These are phyloP conservation scores for Synodontis membranacea DNA, from an alignment of 2,113 vertebrate genomes.

Conservation along the genomic window DNA sequence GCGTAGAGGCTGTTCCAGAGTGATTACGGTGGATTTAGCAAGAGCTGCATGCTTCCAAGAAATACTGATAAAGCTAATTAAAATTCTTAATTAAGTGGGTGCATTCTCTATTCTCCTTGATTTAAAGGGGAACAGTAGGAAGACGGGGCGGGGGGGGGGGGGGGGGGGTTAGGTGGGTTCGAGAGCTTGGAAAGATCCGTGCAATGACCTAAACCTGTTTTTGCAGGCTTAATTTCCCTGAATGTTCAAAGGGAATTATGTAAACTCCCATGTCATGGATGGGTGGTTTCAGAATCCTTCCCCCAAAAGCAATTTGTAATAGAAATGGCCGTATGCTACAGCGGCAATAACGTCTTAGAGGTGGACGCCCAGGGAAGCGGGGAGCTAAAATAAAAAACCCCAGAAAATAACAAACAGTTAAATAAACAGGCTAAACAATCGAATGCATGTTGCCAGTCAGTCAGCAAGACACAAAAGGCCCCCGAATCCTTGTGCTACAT, in stretches of 20 bases:
- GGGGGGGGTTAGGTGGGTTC: not conserved
- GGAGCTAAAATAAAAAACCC: not conserved
- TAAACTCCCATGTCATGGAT: slow-evolving; percentile 37
- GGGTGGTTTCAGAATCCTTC: not conserved
- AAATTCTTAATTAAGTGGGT: slow-evolving; percentile 76
- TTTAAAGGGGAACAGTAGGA: slow-evolving; percentile 57
- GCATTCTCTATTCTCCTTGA: slow-evolving; percentile 68
- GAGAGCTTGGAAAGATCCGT: not conserved
- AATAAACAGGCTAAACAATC: not conserved
- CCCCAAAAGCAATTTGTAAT: slow-evolving; percentile 19
- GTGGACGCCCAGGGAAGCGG: slow-evolving; percentile 29
- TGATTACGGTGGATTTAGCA: slow-evolving; percentile 55
- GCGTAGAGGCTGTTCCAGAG: slow-evolving; percentile 9
- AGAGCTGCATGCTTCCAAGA: slow-evolving; percentile 48
- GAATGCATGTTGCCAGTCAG: slow-evolving; percentile 23
- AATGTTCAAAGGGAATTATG: slow-evolving; percentile 61
- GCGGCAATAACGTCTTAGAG: slow-evolving; percentile 4
- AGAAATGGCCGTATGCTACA: not conserved
- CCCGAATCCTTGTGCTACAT: slow-evolving; percentile 52
- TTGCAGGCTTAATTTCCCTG: not conserved
- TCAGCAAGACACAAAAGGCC: slow-evolving; percentile 46
- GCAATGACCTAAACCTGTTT: not conserved
- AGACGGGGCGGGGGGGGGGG: no score
- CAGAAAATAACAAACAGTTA: not conserved
- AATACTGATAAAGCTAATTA: slow-evolving; percentile 73